Evolutionary conservation across 2,113 vertebrate species (phyloP).

Genomic region (Rhinolophus sinicus): DNA sequence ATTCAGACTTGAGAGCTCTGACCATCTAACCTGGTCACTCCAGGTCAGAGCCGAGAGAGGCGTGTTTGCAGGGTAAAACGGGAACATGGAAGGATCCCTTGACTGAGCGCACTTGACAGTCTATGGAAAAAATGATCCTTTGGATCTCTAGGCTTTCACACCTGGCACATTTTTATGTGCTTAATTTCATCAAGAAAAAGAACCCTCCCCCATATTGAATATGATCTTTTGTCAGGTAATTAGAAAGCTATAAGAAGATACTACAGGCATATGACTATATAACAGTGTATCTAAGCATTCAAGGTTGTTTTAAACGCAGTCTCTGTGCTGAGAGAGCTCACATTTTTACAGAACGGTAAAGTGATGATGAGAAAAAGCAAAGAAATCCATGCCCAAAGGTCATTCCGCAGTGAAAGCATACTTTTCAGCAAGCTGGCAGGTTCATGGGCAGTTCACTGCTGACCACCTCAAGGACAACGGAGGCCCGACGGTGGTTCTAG

Average conservation of each 20-base stretch:
- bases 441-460: neutral
- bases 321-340: neutral
- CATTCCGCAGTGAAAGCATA: neutral
- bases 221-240: neutral
- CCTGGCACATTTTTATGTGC: neutral
- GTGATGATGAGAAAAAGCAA: constrained; percentile 28
- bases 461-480: neutral
- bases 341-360: constrained; percentile 31
- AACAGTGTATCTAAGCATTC: neutral
- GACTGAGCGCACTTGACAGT: neutral
- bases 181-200: constrained; percentile 44
- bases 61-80: rapidly evolving
- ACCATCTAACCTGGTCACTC: constrained; percentile 37
- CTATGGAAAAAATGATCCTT: neutral
- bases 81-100: neutral
- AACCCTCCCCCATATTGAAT: neutral
- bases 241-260: neutral
- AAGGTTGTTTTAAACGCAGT: neutral
- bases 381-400: neutral
- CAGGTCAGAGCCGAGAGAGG: neutral
- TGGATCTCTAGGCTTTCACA: neutral
- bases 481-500: neutral
- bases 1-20: neutral
- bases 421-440: neutral
- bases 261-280: neutral